Evolutionary conservation across 2,888 invertebrate species (phyloP).

Genomic region (Epinotia demarniana): DNA sequence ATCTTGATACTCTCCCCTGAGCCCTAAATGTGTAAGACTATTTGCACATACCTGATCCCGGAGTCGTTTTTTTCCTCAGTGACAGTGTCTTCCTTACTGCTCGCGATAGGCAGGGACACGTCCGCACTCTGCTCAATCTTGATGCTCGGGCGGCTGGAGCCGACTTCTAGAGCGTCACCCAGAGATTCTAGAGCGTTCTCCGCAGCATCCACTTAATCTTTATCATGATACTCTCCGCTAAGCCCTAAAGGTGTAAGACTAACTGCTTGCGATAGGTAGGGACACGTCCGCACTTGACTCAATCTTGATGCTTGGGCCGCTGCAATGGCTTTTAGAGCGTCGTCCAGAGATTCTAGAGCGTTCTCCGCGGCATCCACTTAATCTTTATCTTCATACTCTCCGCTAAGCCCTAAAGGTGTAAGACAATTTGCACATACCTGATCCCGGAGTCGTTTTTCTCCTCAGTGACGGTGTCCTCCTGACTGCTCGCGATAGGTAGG

Average conservation of each 20-base stretch:
- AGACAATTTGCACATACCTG: slow-evolving; percentile 58
- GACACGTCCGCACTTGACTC: slow-evolving; percentile 69
- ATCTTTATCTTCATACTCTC: background rate
- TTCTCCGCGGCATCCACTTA: slow-evolving; percentile 67
- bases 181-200: slow-evolving; percentile 69
- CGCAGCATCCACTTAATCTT: slow-evolving; percentile 60
- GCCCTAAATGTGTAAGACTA: background rate
- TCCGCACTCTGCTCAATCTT: slow-evolving; percentile 74
- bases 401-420: background rate
- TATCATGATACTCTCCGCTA: background rate
- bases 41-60: slow-evolving; percentile 70
- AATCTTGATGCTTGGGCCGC: slow-evolving; percentile 76
- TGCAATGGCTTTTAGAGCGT: slow-evolving; percentile 65
- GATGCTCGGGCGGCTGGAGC: slow-evolving; percentile 72
- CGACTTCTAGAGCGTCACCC: slow-evolving; percentile 66
- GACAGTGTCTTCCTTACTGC: slow-evolving; percentile 73
- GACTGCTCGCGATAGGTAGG: slow-evolving; percentile 67
- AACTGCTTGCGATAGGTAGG: slow-evolving; percentile 67
- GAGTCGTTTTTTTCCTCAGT: slow-evolving; percentile 81
- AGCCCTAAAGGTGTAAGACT: slow-evolving; percentile 41
- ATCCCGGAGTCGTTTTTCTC: slow-evolving; percentile 82
- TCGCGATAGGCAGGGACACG: slow-evolving; percentile 62
- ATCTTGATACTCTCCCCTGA: background rate
- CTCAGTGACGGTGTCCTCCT: slow-evolving; percentile 73
- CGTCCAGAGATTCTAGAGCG: slow-evolving; percentile 68